phyloP scores from a whole-genome alignment of 2,888 invertebrate species.

The Sussaba pulchella region DNA sequence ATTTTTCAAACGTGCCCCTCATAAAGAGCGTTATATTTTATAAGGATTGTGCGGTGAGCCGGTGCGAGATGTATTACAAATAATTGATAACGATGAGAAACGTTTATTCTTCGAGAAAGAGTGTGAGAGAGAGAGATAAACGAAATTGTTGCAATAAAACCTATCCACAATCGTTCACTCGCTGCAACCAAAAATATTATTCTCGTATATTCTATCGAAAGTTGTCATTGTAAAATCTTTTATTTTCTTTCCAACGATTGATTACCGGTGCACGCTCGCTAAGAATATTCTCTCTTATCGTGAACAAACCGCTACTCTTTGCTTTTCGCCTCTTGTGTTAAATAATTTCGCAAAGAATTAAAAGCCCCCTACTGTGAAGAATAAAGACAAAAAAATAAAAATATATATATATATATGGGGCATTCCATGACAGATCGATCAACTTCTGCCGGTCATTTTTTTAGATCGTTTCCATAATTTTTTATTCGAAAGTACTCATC shows the following conservation, averaged over 20 bases:
- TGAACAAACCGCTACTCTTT: constrained; percentile 24
- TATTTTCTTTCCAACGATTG: not conserved
- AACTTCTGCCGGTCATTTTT: too few species aligned
- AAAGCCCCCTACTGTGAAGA: not conserved
- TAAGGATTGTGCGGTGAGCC: constrained; percentile 27
- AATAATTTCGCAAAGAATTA: constrained; percentile 29
- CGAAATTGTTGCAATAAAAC: constrained; percentile 16
- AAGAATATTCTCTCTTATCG: constrained; percentile 23
- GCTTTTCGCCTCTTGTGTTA: not conserved
- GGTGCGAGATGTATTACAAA: constrained; percentile 29
- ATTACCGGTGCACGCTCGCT: constrained; percentile 3
- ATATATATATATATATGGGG: constrained; percentile 2
- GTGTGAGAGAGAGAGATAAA: not conserved
- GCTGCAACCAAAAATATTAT: constrained; percentile 3
- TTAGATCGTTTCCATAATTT: too few species aligned
- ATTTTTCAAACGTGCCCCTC: constrained; percentile 26
- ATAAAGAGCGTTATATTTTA: constrained; percentile 31
- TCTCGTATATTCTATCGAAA: not conserved
- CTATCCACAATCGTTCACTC: not conserved
- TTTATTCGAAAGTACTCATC: too few species aligned
- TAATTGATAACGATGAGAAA: constrained; percentile 4
- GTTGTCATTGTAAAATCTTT: not conserved
- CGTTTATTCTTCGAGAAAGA: not conserved
- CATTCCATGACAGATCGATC: too few species aligned
- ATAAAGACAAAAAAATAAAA: constrained; percentile 1